Conservation (phyloP, 92 coral and sea anemone species). For the Paragorgia papillata region DNA sequence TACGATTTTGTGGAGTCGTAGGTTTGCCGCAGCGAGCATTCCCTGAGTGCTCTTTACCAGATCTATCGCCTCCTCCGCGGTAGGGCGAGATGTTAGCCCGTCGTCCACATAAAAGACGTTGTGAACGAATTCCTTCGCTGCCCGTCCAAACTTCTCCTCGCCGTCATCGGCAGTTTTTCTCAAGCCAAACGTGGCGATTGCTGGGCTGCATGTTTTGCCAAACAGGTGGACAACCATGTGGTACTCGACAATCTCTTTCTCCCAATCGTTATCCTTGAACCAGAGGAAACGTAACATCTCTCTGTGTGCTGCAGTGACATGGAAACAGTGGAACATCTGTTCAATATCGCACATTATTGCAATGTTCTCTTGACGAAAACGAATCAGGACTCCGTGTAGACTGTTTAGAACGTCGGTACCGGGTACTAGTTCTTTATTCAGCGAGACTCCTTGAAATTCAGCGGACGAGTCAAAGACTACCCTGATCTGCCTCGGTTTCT, state of each 20-base stretch:
- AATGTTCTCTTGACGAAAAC: constrained; percentile 22
- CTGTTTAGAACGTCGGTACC: too few relatives aligned
- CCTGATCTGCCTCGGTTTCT: not conserved
- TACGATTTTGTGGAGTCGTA: constrained; percentile 45
- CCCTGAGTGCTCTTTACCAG: constrained; percentile 33
- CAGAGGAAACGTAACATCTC: constrained; percentile 36
- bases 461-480: not conserved
- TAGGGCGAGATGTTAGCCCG: constrained; percentile 18
- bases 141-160: constrained; percentile 20
- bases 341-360: constrained; percentile 30
- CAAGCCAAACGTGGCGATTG: constrained; percentile 49
- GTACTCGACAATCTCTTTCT: not conserved
- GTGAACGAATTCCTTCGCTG: constrained; percentile 22
- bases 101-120: constrained; percentile 36
- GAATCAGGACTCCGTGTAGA: not conserved
- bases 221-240: constrained; percentile 5
- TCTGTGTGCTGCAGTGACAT: constrained; percentile 31
- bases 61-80: constrained; percentile 31
- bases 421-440: not conserved
- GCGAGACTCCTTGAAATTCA: too few relatives aligned
- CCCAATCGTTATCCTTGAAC: constrained; percentile 42
- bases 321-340: constrained; percentile 43
- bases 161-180: constrained; percentile 48
- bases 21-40: constrained; percentile 34
- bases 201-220: not conserved